Evolutionary conservation across 2,888 invertebrate species (phyloP), one percentile per base, ranked within the genome.

Genomic region (Lagria hirta): DNA sequence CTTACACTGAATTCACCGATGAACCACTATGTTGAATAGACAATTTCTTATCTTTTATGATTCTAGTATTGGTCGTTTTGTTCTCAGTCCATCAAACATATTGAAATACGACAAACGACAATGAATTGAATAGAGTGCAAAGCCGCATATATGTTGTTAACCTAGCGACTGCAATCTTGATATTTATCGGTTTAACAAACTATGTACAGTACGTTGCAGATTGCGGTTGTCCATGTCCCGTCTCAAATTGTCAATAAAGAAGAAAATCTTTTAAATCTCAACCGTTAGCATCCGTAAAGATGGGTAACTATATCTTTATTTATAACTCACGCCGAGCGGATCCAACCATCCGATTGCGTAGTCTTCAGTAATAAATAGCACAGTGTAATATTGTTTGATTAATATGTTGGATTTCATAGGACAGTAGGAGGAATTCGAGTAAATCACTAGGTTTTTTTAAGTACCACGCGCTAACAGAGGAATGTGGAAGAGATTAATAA

Each of bases 241-340:
- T 54, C 58, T 56, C 58, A 58, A 58, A 59, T 61, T 58, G 58
- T 58, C 61, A 55, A 58, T 55, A 55, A 58, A 54, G 56, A 58
- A 54, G 56, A 44, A 46, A 58, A 60, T 58, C 58, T 57, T 48
- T 55, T 53, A 45, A 53, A 55, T 57, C 57, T 55, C 55, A 20
- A 52, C 55, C 54, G 56, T 57, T 55, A 57, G 51, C 50, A 51
- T 54, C 50, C 51, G 54, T 47, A 48, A 47, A 57, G 61, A 61
- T 61, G 54, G 53, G 60, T 61, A 61, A 61, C 62, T 61, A 62
- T 62, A 62, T 62, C 58, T 61, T 61, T 62, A 61, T 62, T 62
- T 62, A 62, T 61, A 59, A 57, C 58, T 61, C 62, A 62, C 62
- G 60, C 58, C 34, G 37, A 26, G 28, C 36, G 52, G 54, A 56